A percentile compares a stretch with the other conserved stretches of the same genome.
Evolutionary conservation across 2,797 vertebrate genomes (phyloP).

Genomic region (Alectoris magna): DNA sequence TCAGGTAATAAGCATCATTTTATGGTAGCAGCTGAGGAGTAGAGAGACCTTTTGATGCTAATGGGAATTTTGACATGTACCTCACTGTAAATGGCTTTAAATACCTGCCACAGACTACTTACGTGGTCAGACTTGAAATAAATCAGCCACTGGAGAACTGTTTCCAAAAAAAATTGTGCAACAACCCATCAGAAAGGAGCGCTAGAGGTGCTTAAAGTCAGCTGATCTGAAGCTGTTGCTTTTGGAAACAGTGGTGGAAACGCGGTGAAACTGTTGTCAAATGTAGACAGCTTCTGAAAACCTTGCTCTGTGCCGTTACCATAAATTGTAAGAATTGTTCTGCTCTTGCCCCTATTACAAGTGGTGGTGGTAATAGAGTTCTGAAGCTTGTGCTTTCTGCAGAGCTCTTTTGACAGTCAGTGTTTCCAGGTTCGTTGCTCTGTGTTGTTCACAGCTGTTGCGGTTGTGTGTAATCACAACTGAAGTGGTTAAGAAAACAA

Average conservation of each 20-base stretch:
- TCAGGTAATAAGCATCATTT: neutral
- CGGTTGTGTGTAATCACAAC: neutral
- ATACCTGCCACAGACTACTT: neutral
- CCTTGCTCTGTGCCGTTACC: neutral
- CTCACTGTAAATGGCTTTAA: neutral
- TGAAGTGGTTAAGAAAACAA: neutral
- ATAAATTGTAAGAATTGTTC: neutral
- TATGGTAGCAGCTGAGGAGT: neutral
- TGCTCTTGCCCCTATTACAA: neutral
- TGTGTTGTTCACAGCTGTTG: neutral
- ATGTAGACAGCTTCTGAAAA: neutral
- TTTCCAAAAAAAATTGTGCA: slow-evolving; percentile 4
- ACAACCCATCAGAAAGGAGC: neutral
- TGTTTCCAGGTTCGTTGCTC: neutral
- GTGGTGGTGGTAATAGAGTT: neutral
- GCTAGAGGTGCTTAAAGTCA: neutral
- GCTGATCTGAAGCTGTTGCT: neutral
- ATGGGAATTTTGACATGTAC: neutral
- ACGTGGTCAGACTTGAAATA: neutral
- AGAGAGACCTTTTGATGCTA: slow-evolving; percentile 4
- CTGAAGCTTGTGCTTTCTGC: neutral
- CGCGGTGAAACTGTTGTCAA: neutral
- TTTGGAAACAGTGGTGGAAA: neutral
- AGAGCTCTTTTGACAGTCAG: neutral
- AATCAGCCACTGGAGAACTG: slow-evolving; percentile 16